These are phyloP conservation scores for Stomorhina lunata DNA, from an alignment of 2,888 invertebrate species.

Conservation along the genomic window DNA sequence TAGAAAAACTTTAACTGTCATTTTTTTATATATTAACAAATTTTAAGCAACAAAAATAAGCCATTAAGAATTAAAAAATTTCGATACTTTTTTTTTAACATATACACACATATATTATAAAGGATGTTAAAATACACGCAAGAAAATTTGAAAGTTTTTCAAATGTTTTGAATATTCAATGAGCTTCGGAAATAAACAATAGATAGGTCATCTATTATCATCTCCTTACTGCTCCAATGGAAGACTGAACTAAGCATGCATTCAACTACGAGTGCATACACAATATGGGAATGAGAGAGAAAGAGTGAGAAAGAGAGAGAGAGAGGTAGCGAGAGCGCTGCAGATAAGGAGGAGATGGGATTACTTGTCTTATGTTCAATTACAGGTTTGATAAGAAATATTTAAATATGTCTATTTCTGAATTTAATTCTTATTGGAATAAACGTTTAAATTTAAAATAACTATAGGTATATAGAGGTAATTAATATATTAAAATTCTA, in stretches of 20 bases:
- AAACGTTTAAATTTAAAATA: neutral
- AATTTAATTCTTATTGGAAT: neutral
- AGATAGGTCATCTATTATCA: neutral
- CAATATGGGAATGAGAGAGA: neutral
- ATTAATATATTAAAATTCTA: neutral
- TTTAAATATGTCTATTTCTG: neutral
- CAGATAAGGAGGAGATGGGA: too few relatives aligned
- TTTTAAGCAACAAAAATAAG: neutral
- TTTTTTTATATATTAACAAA: too few relatives aligned
- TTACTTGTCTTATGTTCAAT: neutral
- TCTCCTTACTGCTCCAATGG: conserved; percentile 2
- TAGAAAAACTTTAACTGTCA: too few relatives aligned
- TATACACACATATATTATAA: neutral
- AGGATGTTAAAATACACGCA: too few relatives aligned
- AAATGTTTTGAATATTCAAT: conserved; percentile 56
- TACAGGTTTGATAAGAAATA: neutral
- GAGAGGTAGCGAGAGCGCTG: too few relatives aligned
- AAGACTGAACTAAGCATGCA: conserved; percentile 31
- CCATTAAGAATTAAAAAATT: neutral
- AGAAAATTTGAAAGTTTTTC: neutral
- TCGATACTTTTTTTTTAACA: neutral
- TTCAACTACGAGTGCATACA: conserved; percentile 5
- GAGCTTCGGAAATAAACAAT: conserved; percentile 22
- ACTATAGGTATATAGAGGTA: neutral
- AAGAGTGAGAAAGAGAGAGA: neutral